phyloP scores from a whole-genome alignment of 2,113 vertebrate species.

The Peromyscus polionotus region DNA sequence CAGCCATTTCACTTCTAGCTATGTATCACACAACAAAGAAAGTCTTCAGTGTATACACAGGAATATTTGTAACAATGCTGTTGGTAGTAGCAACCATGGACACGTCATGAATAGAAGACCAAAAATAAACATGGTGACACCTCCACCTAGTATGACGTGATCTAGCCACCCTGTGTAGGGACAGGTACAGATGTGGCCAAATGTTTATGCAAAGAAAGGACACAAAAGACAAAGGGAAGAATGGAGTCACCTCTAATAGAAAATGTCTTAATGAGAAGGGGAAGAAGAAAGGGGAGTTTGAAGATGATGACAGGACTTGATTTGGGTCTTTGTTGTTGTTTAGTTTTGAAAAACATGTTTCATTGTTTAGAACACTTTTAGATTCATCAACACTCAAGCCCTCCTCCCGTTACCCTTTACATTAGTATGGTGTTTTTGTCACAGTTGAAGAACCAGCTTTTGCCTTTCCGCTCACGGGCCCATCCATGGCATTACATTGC shows the following conservation, averaged over 20 bases:
- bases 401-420: neutral
- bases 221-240: neutral
- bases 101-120: neutral
- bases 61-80: neutral
- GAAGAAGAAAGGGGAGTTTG: neutral
- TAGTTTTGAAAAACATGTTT: neutral
- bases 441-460: slow-evolving; percentile 13
- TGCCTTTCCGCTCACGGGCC: neutral
- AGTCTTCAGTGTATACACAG: neutral
- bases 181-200: neutral
- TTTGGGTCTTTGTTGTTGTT: neutral
- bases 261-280: neutral
- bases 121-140: neutral
- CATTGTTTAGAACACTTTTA: slow-evolving; percentile 12
- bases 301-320: neutral
- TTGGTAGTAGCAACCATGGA: neutral
- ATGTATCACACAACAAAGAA: neutral
- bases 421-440: neutral
- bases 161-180: neutral
- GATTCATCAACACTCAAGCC: neutral
- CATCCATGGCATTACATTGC: no score
- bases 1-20: neutral
- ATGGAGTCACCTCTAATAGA: neutral
- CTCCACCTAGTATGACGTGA: neutral
- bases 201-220: slow-evolving; percentile 29